phyloP scores from a whole-genome alignment of 2,113 vertebrate species.

The Hipposideros armiger region DNA sequence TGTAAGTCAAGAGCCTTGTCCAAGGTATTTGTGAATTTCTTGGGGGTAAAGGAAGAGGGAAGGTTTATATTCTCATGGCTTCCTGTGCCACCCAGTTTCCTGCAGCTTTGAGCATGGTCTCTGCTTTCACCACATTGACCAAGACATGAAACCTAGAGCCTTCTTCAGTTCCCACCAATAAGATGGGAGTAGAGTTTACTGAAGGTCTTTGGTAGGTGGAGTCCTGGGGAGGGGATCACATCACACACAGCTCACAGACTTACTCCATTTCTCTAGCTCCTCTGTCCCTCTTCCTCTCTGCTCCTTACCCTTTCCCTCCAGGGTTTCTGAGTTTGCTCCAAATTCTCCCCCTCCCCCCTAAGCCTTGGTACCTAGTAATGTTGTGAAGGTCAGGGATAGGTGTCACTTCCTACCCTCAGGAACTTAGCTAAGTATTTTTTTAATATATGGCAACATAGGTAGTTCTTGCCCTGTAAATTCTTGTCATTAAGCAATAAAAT shows the following conservation, averaged over 20 bases:
- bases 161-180: not conserved
- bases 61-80: not conserved
- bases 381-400: not conserved
- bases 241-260: not conserved
- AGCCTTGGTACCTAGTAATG: not conserved
- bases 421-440: not conserved
- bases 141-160: not conserved
- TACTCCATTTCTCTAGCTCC: not conserved
- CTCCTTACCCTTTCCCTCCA: not conserved
- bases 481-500: not conserved
- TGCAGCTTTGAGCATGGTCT: not conserved
- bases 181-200: not conserved
- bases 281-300: not conserved
- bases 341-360: not conserved
- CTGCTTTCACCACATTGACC: not conserved
- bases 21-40: conserved; percentile 2
- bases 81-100: not conserved
- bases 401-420: not conserved
- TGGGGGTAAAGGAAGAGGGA: not conserved
- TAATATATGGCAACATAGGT: not conserved
- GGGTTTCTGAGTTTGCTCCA: not conserved
- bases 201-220: not conserved
- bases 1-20: not conserved
- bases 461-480: not conserved
- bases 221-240: not conserved